These are phyloP conservation scores for Pelmatolapia mariae DNA, from an alignment of 2,113 vertebrate species.

Conservation along the genomic window DNA sequence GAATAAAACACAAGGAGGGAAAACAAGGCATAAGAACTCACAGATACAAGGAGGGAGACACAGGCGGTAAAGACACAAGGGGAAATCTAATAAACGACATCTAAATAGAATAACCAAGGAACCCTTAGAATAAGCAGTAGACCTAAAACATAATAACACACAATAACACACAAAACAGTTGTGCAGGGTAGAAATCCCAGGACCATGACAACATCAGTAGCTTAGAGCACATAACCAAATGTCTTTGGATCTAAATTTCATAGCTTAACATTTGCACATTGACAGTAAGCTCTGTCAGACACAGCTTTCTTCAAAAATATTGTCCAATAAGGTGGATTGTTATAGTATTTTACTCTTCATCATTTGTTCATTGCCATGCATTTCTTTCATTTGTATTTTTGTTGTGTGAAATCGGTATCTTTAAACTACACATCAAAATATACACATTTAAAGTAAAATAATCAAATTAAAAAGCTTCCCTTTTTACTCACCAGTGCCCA, in stretches of 20 bases:
- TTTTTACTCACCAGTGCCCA: not conserved
- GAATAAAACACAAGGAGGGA: not conserved
- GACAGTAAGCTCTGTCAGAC: not conserved
- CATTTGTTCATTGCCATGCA: not conserved
- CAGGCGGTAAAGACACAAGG: not conserved
- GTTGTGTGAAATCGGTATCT: not conserved
- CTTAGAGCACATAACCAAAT: not conserved
- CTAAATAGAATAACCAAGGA: not conserved
- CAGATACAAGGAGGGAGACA: not conserved
- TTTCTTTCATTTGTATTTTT: not conserved
- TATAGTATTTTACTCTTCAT: not conserved
- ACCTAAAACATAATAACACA: not conserved
- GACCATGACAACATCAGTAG: not conserved
- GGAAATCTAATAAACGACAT: not conserved
- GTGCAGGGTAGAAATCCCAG: not conserved
- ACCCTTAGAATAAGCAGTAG: not conserved
- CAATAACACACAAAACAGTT: not conserved
- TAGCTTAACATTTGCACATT: not conserved
- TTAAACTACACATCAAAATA: not conserved
- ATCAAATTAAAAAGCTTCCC: not conserved
- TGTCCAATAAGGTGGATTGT: not conserved
- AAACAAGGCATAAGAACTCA: not conserved
- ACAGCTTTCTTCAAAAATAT: not conserved
- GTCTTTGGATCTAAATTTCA: not conserved
- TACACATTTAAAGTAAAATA: not conserved